phyloP scores from a whole-genome alignment of 2,113 vertebrate species.

The Cochlearius cochlearius region DNA sequence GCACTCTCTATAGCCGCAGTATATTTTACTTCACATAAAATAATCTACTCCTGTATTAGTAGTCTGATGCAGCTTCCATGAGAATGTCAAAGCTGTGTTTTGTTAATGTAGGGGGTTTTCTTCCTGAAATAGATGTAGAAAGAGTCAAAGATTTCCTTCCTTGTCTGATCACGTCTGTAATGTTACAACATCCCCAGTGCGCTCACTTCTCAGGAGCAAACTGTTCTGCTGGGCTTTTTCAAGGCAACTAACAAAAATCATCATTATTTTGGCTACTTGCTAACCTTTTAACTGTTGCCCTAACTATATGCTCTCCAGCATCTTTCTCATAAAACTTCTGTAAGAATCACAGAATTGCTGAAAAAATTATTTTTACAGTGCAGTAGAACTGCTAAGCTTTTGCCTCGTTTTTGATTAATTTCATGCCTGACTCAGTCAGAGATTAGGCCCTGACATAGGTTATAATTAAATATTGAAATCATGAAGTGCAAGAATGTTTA shows the following conservation, averaged over 20 bases:
- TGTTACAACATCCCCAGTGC: background rate
- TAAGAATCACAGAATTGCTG: slow-evolving; percentile 62
- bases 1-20: background rate
- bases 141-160: background rate
- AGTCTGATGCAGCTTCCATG: background rate
- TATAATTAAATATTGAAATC: slow-evolving; percentile 99
- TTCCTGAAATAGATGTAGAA: background rate
- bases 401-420: slow-evolving; percentile 90
- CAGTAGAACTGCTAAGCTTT: slow-evolving; percentile 80
- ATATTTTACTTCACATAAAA: background rate
- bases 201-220: background rate
- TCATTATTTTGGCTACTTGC: slow-evolving; percentile 22
- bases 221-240: background rate
- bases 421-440: slow-evolving; percentile 90
- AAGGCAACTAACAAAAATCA: background rate
- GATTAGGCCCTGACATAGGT: slow-evolving; percentile 96
- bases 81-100: background rate
- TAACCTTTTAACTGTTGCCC: background rate
- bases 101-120: background rate
- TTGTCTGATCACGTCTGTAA: background rate
- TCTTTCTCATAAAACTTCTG: slow-evolving; percentile 56
- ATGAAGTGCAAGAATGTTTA: slow-evolving; percentile 94
- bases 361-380: slow-evolving; percentile 78
- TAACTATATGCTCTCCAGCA: slow-evolving; percentile 6
- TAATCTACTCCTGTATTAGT: background rate